phyloP scores from a whole-genome alignment of 1,140 invertebrate genomes.

The Calliopsis andreniformis region DNA sequence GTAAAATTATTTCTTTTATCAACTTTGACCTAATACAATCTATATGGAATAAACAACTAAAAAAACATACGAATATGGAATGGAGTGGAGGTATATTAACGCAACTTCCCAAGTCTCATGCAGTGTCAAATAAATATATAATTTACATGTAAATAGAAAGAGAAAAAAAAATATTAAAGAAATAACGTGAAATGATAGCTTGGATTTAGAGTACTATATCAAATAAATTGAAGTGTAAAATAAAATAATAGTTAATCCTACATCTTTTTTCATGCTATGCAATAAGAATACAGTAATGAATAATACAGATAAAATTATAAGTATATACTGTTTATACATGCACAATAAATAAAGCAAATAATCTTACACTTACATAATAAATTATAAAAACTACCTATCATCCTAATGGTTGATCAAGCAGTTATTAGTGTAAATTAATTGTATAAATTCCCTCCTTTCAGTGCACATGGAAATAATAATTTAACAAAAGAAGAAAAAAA shows the following conservation, averaged over 20 bases:
- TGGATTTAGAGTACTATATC: neutral
- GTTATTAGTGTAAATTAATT: conserved; percentile 45
- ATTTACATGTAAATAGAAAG: neutral
- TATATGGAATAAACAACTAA: neutral
- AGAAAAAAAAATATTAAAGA: neutral
- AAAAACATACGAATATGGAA: conserved; percentile 9
- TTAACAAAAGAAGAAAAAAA: conserved; percentile 49
- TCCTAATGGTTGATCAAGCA: conserved; percentile 54
- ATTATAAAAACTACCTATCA: conserved; percentile 35
- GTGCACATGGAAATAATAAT: conserved; percentile 47
- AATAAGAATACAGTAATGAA: conserved; percentile 27
- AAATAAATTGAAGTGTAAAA: neutral
- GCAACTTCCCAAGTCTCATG: conserved; percentile 81
- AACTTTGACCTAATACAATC: neutral
- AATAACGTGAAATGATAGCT: conserved; percentile 4
- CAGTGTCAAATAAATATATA: conserved; percentile 45
- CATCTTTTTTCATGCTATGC: conserved; percentile 15
- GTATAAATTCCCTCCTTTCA: conserved; percentile 50
- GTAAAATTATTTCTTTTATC: neutral
- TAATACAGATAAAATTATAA: conserved; percentile 13
- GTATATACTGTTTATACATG: conserved; percentile 48
- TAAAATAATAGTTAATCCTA: neutral
- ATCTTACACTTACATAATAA: conserved; percentile 32
- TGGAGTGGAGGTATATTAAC: conserved; percentile 70
- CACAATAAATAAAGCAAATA: conserved; percentile 47